Evolutionary conservation across 2,888 invertebrate species (phyloP).

Genomic region (Noctuana brunneofusca): DNA sequence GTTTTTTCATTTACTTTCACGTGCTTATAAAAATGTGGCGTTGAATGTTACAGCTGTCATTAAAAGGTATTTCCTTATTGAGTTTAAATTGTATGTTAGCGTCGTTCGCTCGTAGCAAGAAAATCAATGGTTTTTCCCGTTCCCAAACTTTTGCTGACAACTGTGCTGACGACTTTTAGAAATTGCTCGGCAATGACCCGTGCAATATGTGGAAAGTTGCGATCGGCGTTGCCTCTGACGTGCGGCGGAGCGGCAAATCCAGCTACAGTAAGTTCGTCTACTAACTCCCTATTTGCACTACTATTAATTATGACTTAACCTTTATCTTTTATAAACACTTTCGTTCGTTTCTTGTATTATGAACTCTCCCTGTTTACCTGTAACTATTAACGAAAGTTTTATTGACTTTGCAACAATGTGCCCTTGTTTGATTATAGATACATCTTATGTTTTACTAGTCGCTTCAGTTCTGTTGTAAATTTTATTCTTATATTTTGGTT

Average conservation of each 20-base stretch:
- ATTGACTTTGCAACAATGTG: too few species aligned
- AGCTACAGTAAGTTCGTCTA: constrained; percentile 14
- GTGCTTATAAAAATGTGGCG: neutral
- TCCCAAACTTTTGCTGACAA: constrained; percentile 25
- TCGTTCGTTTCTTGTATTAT: neutral
- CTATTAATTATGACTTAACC: neutral
- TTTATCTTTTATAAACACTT: neutral
- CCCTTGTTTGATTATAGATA: too few species aligned
- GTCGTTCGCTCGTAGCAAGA: constrained; percentile 9
- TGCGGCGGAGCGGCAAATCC: constrained; percentile 34
- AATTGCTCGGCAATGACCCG: constrained; percentile 40
- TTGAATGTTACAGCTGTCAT: too few species aligned
- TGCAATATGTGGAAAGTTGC: constrained; percentile 41
- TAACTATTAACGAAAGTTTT: too few species aligned
- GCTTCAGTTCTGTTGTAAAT: too few species aligned
- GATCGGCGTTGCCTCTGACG: constrained; percentile 10
- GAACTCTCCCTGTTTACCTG: too few species aligned
- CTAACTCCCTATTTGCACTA: neutral
- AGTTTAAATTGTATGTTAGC: too few species aligned
- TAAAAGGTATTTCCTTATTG: too few species aligned
- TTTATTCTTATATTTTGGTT: too few species aligned
- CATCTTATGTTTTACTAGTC: too few species aligned
- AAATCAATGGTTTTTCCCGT: constrained; percentile 1
- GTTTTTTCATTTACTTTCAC: neutral
- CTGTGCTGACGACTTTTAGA: constrained; percentile 28